These are phyloP conservation scores for Eristalis intricaria DNA, from an alignment of 2,888 invertebrate species.

Conservation along the genomic window DNA sequence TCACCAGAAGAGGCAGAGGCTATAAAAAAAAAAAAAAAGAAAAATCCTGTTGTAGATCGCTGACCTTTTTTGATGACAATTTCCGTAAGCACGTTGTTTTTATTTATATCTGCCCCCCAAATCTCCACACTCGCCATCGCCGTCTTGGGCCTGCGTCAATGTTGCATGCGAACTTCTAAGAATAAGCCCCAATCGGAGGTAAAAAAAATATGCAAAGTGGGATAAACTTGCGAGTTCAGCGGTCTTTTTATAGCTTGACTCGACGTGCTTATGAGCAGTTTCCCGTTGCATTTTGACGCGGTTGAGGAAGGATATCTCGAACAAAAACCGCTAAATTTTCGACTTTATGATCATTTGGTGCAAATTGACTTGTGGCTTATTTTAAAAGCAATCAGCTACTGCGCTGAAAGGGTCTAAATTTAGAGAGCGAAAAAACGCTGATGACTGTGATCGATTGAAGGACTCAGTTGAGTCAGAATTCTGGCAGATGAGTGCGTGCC, in stretches of 20 bases:
- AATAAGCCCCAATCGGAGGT: constrained; percentile 32
- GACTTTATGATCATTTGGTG: neutral
- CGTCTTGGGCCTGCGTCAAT: constrained; percentile 47
- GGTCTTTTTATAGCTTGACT: constrained; percentile 49
- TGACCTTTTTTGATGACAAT: constrained; percentile 68
- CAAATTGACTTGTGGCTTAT: constrained; percentile 18
- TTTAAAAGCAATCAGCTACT: constrained; percentile 21
- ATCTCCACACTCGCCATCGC: constrained; percentile 7
- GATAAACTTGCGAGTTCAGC: constrained; percentile 61
- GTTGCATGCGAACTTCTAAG: constrained; percentile 44
- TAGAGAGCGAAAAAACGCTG: neutral
- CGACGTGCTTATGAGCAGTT: constrained; percentile 22
- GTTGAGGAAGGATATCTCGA: constrained; percentile 31
- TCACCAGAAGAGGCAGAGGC: neutral
- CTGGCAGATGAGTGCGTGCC: neutral
- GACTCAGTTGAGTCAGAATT: neutral
- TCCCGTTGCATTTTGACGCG: neutral
- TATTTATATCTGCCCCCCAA: constrained; percentile 50
- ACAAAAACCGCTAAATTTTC: constrained; percentile 46
- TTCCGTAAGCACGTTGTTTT: constrained; percentile 54
- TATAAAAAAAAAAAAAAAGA: too few species aligned
- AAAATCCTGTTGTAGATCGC: constrained; percentile 70
- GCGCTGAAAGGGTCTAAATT: constrained; percentile 13
- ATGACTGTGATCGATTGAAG: constrained; percentile 7
- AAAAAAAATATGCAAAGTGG: constrained; percentile 50